phyloP scores from a whole-genome alignment of 2,888 invertebrate genomes.

The Chalcis sispes region DNA sequence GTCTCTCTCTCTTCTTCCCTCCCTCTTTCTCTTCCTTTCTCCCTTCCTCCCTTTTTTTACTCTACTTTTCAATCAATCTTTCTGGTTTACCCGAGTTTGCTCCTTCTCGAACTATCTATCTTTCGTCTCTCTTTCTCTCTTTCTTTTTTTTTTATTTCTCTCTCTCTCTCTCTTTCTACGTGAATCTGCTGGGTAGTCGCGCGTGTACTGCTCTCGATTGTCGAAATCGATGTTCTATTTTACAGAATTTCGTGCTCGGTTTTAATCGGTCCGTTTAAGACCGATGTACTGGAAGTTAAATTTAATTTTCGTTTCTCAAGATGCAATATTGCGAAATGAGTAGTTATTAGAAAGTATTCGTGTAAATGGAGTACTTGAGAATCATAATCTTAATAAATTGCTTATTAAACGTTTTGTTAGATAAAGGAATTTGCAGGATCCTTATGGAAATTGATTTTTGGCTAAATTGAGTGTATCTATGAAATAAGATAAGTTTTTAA shows the following conservation, averaged over 20 bases:
- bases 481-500: too few species aligned
- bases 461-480: too few species aligned
- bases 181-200: not conserved
- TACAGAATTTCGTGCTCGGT: slow-evolving; percentile 37
- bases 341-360: too few species aligned
- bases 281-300: slow-evolving; percentile 41
- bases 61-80: slow-evolving; percentile 57
- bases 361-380: too few species aligned
- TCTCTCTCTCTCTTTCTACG: slow-evolving; percentile 8
- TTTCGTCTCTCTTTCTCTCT: slow-evolving; percentile 37
- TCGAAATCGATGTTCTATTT: slow-evolving; percentile 52
- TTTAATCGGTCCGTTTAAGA: slow-evolving; percentile 22
- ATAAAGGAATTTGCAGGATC: too few species aligned
- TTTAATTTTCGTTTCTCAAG: too few species aligned
- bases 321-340: too few species aligned
- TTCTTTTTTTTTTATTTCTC: slow-evolving; percentile 15
- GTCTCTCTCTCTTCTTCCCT: not conserved
- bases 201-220: slow-evolving; percentile 41
- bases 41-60: slow-evolving; percentile 43
- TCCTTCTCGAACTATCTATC: slow-evolving; percentile 55
- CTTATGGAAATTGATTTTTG: too few species aligned
- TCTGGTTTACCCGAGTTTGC: slow-evolving; percentile 56
- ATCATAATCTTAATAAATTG: too few species aligned
- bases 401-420: too few species aligned
- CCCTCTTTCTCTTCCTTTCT: not conserved